Percentiles rank a stretch among this genome's conserved stretches.
These are phyloP conservation scores for Montipora capitata DNA, from an alignment of 92 coral and sea anemone species.

Conservation along the genomic window DNA sequence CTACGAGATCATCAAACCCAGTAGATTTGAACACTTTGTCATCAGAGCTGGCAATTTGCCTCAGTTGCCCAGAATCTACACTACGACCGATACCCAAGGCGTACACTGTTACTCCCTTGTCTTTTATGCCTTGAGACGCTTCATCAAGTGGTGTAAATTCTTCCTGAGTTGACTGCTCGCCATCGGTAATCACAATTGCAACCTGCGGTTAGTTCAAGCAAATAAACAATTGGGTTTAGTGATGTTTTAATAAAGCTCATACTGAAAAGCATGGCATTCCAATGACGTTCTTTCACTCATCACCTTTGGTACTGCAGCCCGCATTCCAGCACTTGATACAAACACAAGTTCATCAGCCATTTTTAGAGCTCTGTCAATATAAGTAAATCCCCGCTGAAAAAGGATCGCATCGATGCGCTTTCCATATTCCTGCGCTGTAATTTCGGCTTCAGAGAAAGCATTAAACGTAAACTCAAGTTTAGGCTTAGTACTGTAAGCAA, in stretches of 20 bases:
- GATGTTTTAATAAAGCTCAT: too few relatives aligned
- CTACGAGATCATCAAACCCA: conserved; percentile 27
- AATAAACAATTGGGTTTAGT: too few relatives aligned
- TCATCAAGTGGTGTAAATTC: conserved; percentile 43
- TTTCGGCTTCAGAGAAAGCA: too few relatives aligned
- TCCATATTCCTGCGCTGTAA: too few relatives aligned
- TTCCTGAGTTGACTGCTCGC: conserved; percentile 59
- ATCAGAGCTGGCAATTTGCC: conserved; percentile 41
- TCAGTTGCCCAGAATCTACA: conserved; percentile 43
- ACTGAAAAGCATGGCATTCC: too few relatives aligned
- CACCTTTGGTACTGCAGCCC: conserved; percentile 33
- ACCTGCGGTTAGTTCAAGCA: conserved; percentile 33
- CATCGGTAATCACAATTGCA: conserved; percentile 77
- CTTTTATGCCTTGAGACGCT: conserved; percentile 73
- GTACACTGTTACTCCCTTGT: conserved; percentile 61
- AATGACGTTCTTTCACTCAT: too few relatives aligned
- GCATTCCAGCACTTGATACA: conserved; percentile 57
- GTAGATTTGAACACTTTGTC: conserved; percentile 35
- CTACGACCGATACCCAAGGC: conserved; percentile 70
- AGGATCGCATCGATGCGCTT: conserved; percentile 48
- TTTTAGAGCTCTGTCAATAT: conserved; percentile 77
- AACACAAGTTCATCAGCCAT: conserved; percentile 68
- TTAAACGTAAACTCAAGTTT: conserved; percentile 52
- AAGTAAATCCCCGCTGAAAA: conserved; percentile 77
- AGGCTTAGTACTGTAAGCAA: conserved; percentile 75